Evolutionary conservation across 2,797 vertebrate species (phyloP).

Genomic region (Bufotes viridis): DNA sequence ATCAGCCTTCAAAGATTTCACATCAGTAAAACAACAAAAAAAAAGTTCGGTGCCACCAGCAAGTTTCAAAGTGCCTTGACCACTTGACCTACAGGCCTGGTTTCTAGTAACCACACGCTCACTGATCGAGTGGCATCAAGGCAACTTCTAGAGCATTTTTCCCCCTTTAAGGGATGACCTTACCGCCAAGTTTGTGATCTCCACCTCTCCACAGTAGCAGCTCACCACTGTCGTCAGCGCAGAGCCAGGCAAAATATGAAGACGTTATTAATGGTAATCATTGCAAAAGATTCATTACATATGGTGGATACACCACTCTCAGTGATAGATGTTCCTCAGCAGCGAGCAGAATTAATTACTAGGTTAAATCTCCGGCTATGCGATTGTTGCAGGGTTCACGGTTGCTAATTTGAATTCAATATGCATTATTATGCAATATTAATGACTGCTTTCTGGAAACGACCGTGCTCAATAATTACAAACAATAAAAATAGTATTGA

Average conservation of each 20-base stretch:
- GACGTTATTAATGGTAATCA: conserved; percentile 61
- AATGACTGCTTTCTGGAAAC: conserved; percentile 69
- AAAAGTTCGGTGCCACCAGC: background rate
- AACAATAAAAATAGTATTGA: conserved; percentile 65
- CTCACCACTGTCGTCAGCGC: background rate
- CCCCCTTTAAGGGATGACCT: background rate
- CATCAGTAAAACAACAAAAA: too few species aligned
- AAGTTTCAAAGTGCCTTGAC: background rate
- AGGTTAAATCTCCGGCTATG: conserved; percentile 58
- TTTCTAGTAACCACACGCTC: background rate
- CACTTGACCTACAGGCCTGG: background rate
- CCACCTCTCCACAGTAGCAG: background rate
- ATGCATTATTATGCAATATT: conserved; percentile 72
- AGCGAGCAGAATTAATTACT: conserved; percentile 57
- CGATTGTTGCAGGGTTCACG: conserved; percentile 66
- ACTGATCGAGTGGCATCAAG: background rate
- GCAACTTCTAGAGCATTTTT: background rate
- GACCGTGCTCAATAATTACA: conserved; percentile 68
- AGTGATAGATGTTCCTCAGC: conserved; percentile 54
- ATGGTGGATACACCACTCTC: conserved; percentile 25
- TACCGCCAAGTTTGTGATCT: background rate
- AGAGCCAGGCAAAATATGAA: conserved; percentile 28
- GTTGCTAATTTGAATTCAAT: conserved; percentile 70
- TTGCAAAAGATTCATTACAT: conserved; percentile 58
- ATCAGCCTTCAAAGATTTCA: too few species aligned